phyloP scores from a whole-genome alignment of 2,888 invertebrate genomes.

The Leucophenga maculata region DNA sequence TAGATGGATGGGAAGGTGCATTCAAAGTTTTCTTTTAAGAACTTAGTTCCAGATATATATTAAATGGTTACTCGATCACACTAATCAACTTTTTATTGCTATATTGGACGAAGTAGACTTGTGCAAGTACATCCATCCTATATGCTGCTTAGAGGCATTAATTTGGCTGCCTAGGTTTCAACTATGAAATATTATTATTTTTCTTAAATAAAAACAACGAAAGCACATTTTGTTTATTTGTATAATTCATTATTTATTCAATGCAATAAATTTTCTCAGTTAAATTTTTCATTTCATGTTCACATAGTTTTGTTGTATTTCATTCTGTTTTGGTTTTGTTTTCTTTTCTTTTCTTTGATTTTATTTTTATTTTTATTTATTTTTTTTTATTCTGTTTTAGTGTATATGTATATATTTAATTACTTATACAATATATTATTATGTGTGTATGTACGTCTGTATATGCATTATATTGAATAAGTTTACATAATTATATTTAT shows the following conservation, averaged over 20 bases:
- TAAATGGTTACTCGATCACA: too few species aligned
- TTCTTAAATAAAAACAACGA: conserved; percentile 9
- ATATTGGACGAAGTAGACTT: too few species aligned
- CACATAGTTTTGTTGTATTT: conserved; percentile 14
- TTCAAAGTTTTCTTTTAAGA: too few species aligned
- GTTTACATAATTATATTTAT: conserved; percentile 20
- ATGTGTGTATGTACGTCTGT: background rate
- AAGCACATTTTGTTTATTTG: conserved; percentile 6
- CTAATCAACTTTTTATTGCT: too few species aligned
- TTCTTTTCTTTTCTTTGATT: too few species aligned
- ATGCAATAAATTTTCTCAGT: conserved; percentile 64
- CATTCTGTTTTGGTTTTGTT: too few species aligned
- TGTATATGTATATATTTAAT: conserved; percentile 11
- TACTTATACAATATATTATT: background rate
- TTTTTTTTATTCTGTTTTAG: background rate
- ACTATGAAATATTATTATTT: too few species aligned
- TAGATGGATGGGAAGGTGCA: too few species aligned
- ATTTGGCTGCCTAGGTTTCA: too few species aligned
- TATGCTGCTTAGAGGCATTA: too few species aligned
- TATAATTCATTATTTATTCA: conserved; percentile 63
- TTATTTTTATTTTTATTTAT: background rate
- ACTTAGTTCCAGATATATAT: too few species aligned
- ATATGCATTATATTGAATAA: conserved; percentile 17
- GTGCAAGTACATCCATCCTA: too few species aligned
- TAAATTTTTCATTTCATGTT: conserved; percentile 40